Percentiles rank a stretch among this genome's conserved stretches.
These are phyloP conservation scores for Caenorhabditis panamensis DNA, from an alignment of 2,888 invertebrate genomes.

Conservation along the genomic window DNA sequence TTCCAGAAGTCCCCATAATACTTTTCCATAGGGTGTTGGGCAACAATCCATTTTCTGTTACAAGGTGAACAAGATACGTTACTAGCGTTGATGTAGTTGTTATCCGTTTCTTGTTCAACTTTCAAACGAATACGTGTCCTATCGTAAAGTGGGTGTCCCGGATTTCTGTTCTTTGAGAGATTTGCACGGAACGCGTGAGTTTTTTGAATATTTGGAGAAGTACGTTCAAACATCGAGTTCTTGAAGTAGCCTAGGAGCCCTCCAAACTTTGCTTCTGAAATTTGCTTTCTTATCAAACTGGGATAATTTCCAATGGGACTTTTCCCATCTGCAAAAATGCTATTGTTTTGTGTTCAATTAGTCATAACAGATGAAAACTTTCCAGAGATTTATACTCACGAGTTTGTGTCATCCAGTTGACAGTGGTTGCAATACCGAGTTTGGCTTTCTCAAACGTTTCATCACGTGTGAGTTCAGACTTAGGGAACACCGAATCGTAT, in stretches of 20 bases:
- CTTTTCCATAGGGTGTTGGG: slow-evolving; percentile 57
- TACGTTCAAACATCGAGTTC: slow-evolving; percentile 4
- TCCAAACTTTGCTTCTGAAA: slow-evolving; percentile 11
- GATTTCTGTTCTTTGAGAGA: slow-evolving; percentile 29
- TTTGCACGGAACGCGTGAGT: slow-evolving; percentile 44
- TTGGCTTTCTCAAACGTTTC: not conserved
- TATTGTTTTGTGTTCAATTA: too few species aligned
- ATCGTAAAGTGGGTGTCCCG: slow-evolving; percentile 35
- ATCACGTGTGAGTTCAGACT: too few species aligned
- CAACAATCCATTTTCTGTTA: slow-evolving; percentile 41
- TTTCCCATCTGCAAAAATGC: too few species aligned
- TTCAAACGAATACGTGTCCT: slow-evolving; percentile 28
- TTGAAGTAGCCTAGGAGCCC: slow-evolving; percentile 36
- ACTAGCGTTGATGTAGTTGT: slow-evolving; percentile 43
- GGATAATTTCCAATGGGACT: too few species aligned
- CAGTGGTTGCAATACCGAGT: not conserved
- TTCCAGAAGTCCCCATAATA: slow-evolving; percentile 57
- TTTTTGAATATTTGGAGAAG: slow-evolving; percentile 24
- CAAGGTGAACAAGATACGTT: slow-evolving; percentile 18
- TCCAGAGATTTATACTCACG: not conserved
- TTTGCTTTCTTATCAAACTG: too few species aligned
- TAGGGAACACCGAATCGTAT: too few species aligned
- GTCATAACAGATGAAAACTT: too few species aligned
- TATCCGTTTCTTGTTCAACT: slow-evolving; percentile 34
- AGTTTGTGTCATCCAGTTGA: not conserved